Base-by-base conservation (phyloP, 2,113 vertebrate species). In the Hydrolagus affinis region DNA sequence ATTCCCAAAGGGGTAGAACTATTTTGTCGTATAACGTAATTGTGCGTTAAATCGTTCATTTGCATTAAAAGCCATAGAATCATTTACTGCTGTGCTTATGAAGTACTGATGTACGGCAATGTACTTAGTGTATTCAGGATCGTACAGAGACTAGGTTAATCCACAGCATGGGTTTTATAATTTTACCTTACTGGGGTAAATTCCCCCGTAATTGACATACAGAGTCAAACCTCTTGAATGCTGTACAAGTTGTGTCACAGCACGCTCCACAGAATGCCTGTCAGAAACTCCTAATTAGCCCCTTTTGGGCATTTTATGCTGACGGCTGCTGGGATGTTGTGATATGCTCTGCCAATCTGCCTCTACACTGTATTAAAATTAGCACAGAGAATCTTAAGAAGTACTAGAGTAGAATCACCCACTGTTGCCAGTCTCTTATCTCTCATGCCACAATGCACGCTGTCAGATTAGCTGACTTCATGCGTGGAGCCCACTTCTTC, bases 221-320 rank as follows among this genome's bases (percentile, higher is more conserved):
- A 74, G 72, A 64, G 25, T 28, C 30, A 83, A 66, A 83, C 66
- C 78, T 68, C 78, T 30, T 19, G 60, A 66, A 83, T 32, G 25
- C 78, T 57, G 62, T 17, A 17, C 8, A 83, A 2, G 78, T 68
- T 83, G 9, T 66, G 28, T 83, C 78, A 11, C 78, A 83, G 62
- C 66, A 68, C 60, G 62, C 66, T 1, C 15, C 66, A 28, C 78
- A 64, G 78, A 83, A 68, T 64, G 25, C 28, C 62, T 83, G 78
- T 66, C 78, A 83, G 60, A 32, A 8, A 32, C 15, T 83, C 32
- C 60, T 83, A 83, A 83, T 83, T 66, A 83, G 78, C 62, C 28
- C 62, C 78, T 83, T 83, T 68, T 83, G 78, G 78, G 62, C 28
- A 68, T 83, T 83, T 83, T 32, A 83, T 83, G 15, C 62, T 83